Evolutionary conservation across 2,113 vertebrate genomes (phyloP).

Genomic region (Halichoeres trimaculatus): DNA sequence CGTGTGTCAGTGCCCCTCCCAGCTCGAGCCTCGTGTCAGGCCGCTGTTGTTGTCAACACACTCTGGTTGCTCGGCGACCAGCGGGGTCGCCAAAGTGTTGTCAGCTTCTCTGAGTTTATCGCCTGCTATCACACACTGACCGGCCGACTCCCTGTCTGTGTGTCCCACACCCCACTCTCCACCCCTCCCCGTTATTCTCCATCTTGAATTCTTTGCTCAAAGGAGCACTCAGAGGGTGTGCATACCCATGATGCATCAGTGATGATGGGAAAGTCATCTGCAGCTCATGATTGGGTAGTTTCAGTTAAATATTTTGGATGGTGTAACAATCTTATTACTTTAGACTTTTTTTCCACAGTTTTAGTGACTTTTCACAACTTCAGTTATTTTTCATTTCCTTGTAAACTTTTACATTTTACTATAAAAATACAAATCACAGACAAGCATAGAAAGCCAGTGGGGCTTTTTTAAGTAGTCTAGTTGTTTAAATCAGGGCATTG

Average conservation of each 20-base stretch:
- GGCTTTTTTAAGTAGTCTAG: no score
- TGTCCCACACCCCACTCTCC: not conserved
- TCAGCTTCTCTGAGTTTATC: slow-evolving; percentile 67
- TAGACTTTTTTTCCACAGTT: no score
- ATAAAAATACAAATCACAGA: no score
- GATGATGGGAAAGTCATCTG: not conserved
- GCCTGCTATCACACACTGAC: slow-evolving; percentile 57
- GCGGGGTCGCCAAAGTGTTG: slow-evolving; percentile 42
- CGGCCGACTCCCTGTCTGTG: slow-evolving; percentile 46
- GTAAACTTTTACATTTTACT: no score
- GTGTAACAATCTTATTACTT: no score
- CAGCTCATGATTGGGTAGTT: not conserved
- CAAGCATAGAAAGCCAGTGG: no score
- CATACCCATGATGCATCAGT: not conserved
- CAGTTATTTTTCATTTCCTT: no score
- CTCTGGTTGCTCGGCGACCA: slow-evolving; percentile 65
- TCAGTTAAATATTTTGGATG: no score
- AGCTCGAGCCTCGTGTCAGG: slow-evolving; percentile 55
- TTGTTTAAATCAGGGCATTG: no score
- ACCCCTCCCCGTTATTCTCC: not conserved
- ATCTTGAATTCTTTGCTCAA: not conserved
- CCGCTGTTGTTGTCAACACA: slow-evolving; percentile 76
- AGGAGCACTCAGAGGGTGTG: slow-evolving; percentile 1
- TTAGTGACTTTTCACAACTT: no score
- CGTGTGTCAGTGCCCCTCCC: slow-evolving; percentile 34